Conservation (phyloP, 2,797 vertebrate species). For the Gouania willdenowi region DNA sequence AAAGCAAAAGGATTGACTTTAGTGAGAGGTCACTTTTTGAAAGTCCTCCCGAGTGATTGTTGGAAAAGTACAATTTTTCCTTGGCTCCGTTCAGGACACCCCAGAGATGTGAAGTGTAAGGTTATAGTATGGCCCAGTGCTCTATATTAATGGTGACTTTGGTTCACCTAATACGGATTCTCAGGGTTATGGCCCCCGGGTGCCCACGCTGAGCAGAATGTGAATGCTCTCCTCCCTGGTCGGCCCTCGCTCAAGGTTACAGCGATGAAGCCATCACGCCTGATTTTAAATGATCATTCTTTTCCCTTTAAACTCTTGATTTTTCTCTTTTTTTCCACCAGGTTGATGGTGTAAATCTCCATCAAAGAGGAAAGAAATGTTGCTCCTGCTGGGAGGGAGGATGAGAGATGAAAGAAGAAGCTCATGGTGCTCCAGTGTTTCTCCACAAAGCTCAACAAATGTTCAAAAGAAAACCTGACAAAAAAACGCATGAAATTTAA, state of each 20-base stretch:
- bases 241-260: slow-evolving; percentile 73
- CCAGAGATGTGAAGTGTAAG: slow-evolving; percentile 75
- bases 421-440: no score
- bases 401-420: no score
- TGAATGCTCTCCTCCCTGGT: slow-evolving; percentile 60
- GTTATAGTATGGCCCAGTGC: slow-evolving; percentile 77
- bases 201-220: slow-evolving; percentile 71
- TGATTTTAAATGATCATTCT: slow-evolving; percentile 72
- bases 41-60: slow-evolving; percentile 73
- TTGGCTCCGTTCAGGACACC: slow-evolving; percentile 68
- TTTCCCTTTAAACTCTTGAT: slow-evolving; percentile 59
- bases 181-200: slow-evolving; percentile 80
- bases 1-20: slow-evolving; percentile 73
- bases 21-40: slow-evolving; percentile 76
- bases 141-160: slow-evolving; percentile 83
- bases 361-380: slow-evolving; percentile 50
- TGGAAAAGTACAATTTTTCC: slow-evolving; percentile 67
- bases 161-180: slow-evolving; percentile 78
- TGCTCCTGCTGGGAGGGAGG: slow-evolving; percentile 36
- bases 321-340: slow-evolving; percentile 42
- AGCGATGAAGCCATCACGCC: slow-evolving; percentile 68
- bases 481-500: no score
- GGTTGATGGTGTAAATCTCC: slow-evolving; percentile 40
- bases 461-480: no score
- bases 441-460: no score